Conservation (phyloP, 1,140 invertebrate genomes). For the Heterodera schachtii region DNA sequence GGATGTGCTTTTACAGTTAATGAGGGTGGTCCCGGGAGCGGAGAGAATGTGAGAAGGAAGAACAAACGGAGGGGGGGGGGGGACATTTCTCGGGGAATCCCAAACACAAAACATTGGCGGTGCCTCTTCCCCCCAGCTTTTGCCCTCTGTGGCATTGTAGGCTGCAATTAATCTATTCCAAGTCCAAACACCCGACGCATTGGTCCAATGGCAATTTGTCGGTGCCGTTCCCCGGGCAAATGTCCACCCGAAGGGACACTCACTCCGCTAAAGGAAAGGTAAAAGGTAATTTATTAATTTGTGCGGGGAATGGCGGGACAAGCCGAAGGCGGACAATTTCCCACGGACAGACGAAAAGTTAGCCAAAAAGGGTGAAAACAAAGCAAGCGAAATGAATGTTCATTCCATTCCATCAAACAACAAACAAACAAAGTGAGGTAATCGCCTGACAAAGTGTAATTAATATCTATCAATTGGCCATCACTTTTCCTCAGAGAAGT, state of each 20-base stretch:
- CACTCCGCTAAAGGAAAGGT: background rate
- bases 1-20: background rate
- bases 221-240: background rate
- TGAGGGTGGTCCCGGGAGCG: background rate
- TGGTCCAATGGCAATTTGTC: background rate
- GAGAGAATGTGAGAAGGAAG: no score
- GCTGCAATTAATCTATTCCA: background rate
- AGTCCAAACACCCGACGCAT: background rate
- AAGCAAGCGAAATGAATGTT: no score
- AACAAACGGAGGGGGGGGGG: no score
- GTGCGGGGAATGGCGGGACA: background rate
- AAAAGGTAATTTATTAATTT: background rate
- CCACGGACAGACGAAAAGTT: background rate
- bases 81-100: no score
- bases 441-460: no score
- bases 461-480: background rate
- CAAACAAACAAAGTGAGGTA: no score
- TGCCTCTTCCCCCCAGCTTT: no score
- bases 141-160: background rate
- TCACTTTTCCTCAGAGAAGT: constrained; percentile 11
- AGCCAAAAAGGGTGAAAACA: no score
- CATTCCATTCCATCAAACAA: background rate
- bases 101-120: no score
- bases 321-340: background rate
- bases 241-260: background rate